Evolutionary conservation across 2,113 vertebrate genomes (phyloP).

Genomic region (Cairina moschata): DNA sequence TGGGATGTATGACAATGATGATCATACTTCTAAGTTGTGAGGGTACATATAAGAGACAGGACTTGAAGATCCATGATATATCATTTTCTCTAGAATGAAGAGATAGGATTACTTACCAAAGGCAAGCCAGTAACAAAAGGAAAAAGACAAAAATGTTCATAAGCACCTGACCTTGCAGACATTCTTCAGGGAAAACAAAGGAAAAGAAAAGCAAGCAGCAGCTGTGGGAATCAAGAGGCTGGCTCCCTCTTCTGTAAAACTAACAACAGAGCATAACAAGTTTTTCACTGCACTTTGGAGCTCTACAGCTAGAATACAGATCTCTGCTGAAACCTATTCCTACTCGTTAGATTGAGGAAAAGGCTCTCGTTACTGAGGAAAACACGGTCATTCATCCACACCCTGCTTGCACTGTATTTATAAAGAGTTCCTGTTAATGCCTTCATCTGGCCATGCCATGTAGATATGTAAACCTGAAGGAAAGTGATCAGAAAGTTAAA

Average conservation of each 20-base stretch:
- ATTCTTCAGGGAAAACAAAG: neutral
- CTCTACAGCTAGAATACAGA: accelerated
- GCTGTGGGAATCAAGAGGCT: neutral
- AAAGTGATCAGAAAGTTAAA: neutral
- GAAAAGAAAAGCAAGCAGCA: neutral
- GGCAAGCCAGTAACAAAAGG: neutral
- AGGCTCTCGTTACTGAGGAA: neutral
- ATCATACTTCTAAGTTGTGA: neutral
- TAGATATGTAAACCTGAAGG: accelerated
- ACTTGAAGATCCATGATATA: neutral
- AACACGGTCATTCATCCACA: neutral
- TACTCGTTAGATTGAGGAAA: neutral
- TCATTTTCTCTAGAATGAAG: neutral
- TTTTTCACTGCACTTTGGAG: neutral
- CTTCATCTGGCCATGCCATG: neutral
- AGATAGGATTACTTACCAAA: accelerated
- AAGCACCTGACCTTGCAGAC: neutral
- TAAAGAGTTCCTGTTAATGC: neutral
- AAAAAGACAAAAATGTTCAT: neutral
- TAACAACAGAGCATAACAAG: neutral
- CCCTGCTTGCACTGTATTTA: accelerated
- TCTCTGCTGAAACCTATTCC: neutral
- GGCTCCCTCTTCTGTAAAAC: neutral
- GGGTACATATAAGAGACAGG: accelerated
- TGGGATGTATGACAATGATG: neutral